A percentile compares a stretch with the other conserved stretches of the same genome.
These are phyloP conservation scores for Tylochromis polylepis DNA, from an alignment of 2,113 vertebrate genomes.

Conservation along the genomic window DNA sequence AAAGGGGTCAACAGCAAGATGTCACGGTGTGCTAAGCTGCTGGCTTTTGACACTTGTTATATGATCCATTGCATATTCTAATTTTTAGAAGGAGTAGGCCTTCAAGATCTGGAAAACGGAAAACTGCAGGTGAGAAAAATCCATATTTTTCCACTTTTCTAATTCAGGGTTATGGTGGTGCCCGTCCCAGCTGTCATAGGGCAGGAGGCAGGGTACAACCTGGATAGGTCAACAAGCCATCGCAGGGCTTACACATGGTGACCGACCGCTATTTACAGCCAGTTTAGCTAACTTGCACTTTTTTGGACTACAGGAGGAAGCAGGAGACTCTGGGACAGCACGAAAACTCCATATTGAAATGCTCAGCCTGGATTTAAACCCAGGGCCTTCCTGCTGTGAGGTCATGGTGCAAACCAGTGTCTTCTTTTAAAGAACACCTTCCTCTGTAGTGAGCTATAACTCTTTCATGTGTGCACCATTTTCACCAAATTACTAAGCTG, in stretches of 20 bases:
- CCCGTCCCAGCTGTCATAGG: not conserved
- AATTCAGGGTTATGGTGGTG: not conserved
- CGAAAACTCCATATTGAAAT: not conserved
- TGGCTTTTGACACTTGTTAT: not conserved
- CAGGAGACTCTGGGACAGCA: not conserved
- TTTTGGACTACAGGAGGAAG: not conserved
- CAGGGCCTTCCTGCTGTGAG: no score
- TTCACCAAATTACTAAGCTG: no score
- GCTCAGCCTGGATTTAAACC: not conserved
- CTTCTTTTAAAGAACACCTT: no score
- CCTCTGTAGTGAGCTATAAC: no score
- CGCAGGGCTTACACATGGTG: not conserved
- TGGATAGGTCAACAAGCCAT: not conserved
- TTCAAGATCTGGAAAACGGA: not conserved
- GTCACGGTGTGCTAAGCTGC: not conserved
- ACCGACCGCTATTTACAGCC: not conserved
- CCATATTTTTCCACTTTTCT: not conserved
- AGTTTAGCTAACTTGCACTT: not conserved
- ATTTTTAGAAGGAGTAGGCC: not conserved
- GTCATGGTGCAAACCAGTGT: no score
- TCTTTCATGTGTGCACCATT: no score
- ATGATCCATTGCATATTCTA: not conserved
- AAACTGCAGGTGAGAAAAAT: not conserved
- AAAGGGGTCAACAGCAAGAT: not conserved
- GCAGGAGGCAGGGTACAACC: accelerated